Evolutionary conservation across 2,888 invertebrate species (phyloP), one percentile per base, ranked within the genome.

Genomic region (Lasioglossum marginatum): DNA sequence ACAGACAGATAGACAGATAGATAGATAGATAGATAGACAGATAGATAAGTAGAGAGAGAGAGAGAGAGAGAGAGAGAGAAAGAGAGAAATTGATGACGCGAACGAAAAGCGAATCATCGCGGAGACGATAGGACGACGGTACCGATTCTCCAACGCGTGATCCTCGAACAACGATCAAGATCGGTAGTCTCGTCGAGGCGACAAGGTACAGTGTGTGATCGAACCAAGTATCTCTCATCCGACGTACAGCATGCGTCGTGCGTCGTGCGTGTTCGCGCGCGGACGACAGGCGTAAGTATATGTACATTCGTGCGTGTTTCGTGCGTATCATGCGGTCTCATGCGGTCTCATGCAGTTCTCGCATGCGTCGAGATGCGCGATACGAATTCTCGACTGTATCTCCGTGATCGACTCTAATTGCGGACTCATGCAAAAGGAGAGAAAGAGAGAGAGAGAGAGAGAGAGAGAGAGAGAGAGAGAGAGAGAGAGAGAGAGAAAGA

Each of bases 161-260:
- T 63, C 23, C 80, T 48, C 48, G 72, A 40, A n/a, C 40, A 34
- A 60, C 60, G 66, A 23, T 10, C 23, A 48, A 31, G 23, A 60
- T 40, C 60, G 31, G 70, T 37, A 19, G 48, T 77, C 40, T 73
- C 70, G 83, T 77, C 72, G 74, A 73, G 70, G 60, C 73, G 80
- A 52, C 77, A 74, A 75, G 31, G 73, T 77, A 77, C 34, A 73
- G 72, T 77, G 85, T 77, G 85, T 85, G 60, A 63, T 85, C 76
- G 77, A 79, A 48, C 60, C n/a, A 60, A 68, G 72, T 76, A 60
- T 68, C 68, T 68, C 37, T 68, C n/a, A 34, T 12, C 48, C 71
- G 27, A 82, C 23, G 66, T 68, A 37, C 43, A 27, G 31, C 85
- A 74, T 85, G 85, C 80, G 43, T 77, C n/a, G 73, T 73, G 66